Conservation (phyloP, 2,888 invertebrate species). For the Sinodicranocentrus sp. region DNA sequence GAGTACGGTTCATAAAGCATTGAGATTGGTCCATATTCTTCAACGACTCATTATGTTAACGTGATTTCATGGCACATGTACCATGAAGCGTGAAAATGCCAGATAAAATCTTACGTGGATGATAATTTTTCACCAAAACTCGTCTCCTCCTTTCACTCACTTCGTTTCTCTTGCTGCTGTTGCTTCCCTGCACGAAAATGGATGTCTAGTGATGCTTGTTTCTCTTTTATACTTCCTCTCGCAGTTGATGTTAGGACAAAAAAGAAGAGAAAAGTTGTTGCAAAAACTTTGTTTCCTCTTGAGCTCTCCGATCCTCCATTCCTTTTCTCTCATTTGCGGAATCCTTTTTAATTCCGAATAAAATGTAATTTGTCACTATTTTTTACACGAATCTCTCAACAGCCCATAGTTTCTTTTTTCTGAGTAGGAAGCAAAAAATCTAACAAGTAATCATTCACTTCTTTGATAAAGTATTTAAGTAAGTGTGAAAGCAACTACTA, state of each 20-base stretch:
- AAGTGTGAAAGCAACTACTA: not conserved
- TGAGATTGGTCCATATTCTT: conserved; percentile 76
- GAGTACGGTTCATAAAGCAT: conserved; percentile 76
- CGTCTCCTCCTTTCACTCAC: conserved; percentile 31
- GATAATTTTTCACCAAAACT: conserved; percentile 72
- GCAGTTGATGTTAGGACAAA: too few species aligned
- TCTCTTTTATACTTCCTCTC: too few species aligned
- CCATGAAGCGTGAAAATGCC: conserved; percentile 76
- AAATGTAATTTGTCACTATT: conserved; percentile 24
- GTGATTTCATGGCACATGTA: conserved; percentile 77
- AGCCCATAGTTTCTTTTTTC: not conserved
- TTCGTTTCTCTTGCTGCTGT: conserved; percentile 37
- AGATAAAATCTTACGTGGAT: conserved; percentile 73
- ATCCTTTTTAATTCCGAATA: conserved; percentile 52
- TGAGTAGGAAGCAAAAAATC: not conserved
- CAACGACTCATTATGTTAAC: conserved; percentile 77
- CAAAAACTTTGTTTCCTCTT: conserved; percentile 39
- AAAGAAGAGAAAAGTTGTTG: not conserved
- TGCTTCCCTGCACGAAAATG: conserved; percentile 29
- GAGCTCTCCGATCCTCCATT: conserved; percentile 35
- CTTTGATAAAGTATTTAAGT: not conserved
- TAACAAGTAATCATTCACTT: too few species aligned
- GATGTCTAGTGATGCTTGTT: too few species aligned
- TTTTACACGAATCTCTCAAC: not conserved
- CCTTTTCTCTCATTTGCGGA: not conserved